phyloP scores from a whole-genome alignment of 2,113 vertebrate genomes.

The Trogon melanurus region DNA sequence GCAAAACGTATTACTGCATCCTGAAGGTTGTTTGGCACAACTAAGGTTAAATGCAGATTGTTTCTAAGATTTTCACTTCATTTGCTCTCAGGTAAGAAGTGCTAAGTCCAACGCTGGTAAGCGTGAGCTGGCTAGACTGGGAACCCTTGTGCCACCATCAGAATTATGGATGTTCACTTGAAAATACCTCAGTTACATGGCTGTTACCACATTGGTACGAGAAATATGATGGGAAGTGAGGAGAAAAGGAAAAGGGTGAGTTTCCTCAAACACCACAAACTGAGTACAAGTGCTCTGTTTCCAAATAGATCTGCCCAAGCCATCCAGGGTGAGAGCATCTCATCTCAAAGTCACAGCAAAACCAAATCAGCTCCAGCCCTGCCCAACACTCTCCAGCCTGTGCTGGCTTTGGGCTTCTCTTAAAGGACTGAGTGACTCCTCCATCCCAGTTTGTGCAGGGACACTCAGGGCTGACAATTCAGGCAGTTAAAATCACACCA shows the following conservation, averaged over 20 bases:
- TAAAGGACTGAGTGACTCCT: fast-evolving
- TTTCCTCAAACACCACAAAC: background rate
- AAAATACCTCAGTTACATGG: background rate
- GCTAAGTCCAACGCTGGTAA: background rate
- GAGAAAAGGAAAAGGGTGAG: background rate
- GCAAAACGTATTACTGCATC: background rate
- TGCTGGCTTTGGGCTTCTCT: background rate
- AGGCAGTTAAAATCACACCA: background rate
- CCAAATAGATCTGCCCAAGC: background rate
- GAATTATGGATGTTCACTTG: background rate
- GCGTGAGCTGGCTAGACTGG: background rate
- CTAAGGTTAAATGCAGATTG: background rate
- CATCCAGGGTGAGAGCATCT: background rate
- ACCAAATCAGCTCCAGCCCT: background rate
- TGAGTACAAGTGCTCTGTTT: background rate
- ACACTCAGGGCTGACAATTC: background rate
- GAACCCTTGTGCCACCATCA: background rate
- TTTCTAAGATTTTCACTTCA: background rate
- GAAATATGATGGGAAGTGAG: background rate
- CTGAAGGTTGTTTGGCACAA: background rate
- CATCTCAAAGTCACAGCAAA: background rate
- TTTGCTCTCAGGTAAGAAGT: background rate
- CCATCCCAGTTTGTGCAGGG: background rate
- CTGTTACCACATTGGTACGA: background rate
- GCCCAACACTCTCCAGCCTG: background rate